phyloP scores from a whole-genome alignment of 2,888 invertebrate genomes.

The Leucania comma region DNA sequence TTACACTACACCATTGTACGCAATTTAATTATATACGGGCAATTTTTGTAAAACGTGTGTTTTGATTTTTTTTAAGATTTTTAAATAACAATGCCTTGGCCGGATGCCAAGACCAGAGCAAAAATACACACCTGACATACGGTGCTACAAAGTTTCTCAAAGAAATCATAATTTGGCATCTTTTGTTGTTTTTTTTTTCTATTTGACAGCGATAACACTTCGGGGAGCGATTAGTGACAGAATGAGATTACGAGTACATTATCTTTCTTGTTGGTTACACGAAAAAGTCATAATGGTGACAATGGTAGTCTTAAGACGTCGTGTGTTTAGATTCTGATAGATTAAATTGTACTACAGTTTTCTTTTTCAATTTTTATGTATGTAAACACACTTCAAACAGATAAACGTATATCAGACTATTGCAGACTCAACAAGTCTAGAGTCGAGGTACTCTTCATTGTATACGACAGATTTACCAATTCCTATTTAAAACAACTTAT shows the following conservation, averaged over 20 bases:
- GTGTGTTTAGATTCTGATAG: not conserved
- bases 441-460: not conserved
- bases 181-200: conserved; percentile 46
- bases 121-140: conserved; percentile 77
- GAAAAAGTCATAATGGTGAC: not conserved
- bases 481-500: conserved; percentile 6
- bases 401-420: not conserved
- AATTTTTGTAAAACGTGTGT: conserved; percentile 65
- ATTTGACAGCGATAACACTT: conserved; percentile 37
- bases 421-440: not conserved
- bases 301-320: not conserved
- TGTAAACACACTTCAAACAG: not conserved
- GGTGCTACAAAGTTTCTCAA: conserved; percentile 63
- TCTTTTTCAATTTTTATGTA: not conserved
- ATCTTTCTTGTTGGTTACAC: not conserved
- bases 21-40: conserved; percentile 55
- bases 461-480: not conserved
- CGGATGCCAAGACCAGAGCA: conserved; percentile 70
- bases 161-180: conserved; percentile 63
- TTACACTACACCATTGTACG: conserved; percentile 52
- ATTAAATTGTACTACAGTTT: too few species aligned
- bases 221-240: conserved; percentile 33
- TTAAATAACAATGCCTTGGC: conserved; percentile 79
- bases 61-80: conserved; percentile 70
- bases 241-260: not conserved